Conservation (phyloP, 2,888 invertebrate genomes). For the Chymomyza caudatula region DNA sequence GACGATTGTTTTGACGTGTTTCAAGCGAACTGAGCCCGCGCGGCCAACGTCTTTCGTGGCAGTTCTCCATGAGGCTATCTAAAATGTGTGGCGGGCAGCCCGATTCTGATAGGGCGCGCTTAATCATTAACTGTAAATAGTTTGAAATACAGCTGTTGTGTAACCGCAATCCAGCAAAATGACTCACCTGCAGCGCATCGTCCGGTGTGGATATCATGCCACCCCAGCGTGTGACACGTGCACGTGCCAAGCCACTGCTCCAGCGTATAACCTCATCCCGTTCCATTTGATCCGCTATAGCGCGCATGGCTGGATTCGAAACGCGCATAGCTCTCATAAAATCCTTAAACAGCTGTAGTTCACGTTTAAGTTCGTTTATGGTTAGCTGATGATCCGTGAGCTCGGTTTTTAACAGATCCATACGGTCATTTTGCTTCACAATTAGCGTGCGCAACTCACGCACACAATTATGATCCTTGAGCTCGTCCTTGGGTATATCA, state of each 20-base stretch:
- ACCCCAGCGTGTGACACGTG: constrained; percentile 96
- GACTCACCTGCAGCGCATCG: constrained; percentile 89
- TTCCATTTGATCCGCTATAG: constrained; percentile 96
- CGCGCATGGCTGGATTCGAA: constrained; percentile 94
- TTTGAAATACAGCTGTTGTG: constrained; percentile 1
- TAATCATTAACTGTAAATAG: constrained; percentile 89
- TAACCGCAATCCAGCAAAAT: constrained; percentile 1
- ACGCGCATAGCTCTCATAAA: constrained; percentile 96
- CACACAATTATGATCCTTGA: constrained; percentile 96
- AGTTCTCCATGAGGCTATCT: constrained; percentile 97
- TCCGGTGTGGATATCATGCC: constrained; percentile 99
- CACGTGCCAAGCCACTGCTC: constrained; percentile 89
- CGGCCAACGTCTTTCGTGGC: constrained; percentile 97
- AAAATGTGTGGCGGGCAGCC: constrained; percentile 96
- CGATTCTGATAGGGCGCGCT: constrained; percentile 93
- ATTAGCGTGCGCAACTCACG: constrained; percentile 90
- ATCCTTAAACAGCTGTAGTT: constrained; percentile 92
- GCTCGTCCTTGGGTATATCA: constrained; percentile 95
- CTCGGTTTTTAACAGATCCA: constrained; percentile 91
- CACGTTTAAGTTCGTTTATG: constrained; percentile 92
- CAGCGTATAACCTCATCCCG: constrained; percentile 94
- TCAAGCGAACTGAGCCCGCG: constrained; percentile 94
- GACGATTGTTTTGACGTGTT: constrained; percentile 94
- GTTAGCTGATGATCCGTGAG: constrained; percentile 91
- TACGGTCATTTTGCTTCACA: constrained; percentile 90